phyloP scores from a whole-genome alignment of 2,888 invertebrate species.

The Phrixothrix hirtus region DNA sequence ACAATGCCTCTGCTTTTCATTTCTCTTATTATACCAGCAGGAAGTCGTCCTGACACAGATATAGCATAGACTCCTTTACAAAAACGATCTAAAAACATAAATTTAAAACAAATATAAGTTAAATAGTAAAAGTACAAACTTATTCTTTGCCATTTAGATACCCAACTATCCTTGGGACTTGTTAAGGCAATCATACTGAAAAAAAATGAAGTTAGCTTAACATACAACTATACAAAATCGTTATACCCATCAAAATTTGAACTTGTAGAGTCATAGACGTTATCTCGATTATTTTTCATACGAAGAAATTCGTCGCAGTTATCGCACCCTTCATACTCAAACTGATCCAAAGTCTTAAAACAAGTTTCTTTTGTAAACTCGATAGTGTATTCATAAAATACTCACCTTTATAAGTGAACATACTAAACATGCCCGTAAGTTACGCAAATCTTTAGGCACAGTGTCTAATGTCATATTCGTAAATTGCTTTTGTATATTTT shows the following conservation, averaged over 20 bases:
- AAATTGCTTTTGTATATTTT: too few species aligned
- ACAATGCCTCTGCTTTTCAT: constrained; percentile 91
- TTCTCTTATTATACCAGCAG: constrained; percentile 85
- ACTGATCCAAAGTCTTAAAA: constrained; percentile 91
- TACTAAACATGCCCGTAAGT: constrained; percentile 72
- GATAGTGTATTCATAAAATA: background rate
- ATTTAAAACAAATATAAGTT: too few species aligned
- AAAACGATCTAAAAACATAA: constrained; percentile 86
- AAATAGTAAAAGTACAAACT: constrained; percentile 64
- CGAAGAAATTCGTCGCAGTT: constrained; percentile 97
- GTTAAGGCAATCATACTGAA: constrained; percentile 92
- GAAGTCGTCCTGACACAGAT: constrained; percentile 91
- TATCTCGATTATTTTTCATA: constrained; percentile 95
- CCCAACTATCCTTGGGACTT: constrained; percentile 99
- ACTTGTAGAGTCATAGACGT: constrained; percentile 96
- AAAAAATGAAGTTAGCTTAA: too few species aligned
- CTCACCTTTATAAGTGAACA: constrained; percentile 75
- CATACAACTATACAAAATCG: too few species aligned
- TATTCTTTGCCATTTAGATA: constrained; percentile 98
- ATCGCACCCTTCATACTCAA: constrained; percentile 97
- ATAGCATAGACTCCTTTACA: constrained; percentile 94
- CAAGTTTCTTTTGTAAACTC: background rate
- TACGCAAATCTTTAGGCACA: constrained; percentile 72
- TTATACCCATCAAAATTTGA: constrained; percentile 98
- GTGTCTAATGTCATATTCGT: constrained; percentile 63